Conservation (phyloP, 2,888 invertebrate genomes). For the Aromia moschata region DNA sequence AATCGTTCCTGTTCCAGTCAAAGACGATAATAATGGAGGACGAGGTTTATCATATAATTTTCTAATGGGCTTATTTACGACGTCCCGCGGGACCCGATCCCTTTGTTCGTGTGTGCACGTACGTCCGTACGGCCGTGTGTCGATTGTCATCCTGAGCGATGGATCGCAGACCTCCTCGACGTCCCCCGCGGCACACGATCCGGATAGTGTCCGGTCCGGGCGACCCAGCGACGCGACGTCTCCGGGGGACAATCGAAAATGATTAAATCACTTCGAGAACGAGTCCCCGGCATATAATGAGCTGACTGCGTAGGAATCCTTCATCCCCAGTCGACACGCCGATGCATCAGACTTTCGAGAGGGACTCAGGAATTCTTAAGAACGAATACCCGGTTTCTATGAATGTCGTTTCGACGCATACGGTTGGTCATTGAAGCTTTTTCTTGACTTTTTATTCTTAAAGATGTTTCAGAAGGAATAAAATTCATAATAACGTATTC, state of each 20-base stretch:
- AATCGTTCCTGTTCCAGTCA: neutral
- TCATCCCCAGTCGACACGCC: no score
- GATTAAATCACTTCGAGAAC: neutral
- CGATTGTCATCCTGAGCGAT: neutral
- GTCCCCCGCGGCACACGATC: no score
- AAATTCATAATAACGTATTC: no score
- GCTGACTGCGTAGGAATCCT: neutral
- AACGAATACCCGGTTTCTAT: no score
- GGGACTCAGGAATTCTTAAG: no score
- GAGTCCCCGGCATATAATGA: neutral
- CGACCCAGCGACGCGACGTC: neutral
- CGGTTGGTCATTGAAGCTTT: no score
- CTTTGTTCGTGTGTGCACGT: neutral
- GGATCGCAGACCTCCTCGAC: neutral
- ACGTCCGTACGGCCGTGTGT: neutral
- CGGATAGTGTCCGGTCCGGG: neutral
- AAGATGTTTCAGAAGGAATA: no score
- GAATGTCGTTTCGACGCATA: no score
- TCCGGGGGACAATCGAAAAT: neutral
- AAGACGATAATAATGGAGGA: neutral
- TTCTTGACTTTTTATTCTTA: no score
- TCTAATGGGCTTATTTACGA: slow-evolving; percentile 20
- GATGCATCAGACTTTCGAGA: no score
- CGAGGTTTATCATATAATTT: slow-evolving; percentile 17
- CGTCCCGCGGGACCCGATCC: slow-evolving; percentile 8